These are phyloP conservation scores for Metellina segmentata DNA, from an alignment of 2,888 invertebrate species.

Conservation along the genomic window DNA sequence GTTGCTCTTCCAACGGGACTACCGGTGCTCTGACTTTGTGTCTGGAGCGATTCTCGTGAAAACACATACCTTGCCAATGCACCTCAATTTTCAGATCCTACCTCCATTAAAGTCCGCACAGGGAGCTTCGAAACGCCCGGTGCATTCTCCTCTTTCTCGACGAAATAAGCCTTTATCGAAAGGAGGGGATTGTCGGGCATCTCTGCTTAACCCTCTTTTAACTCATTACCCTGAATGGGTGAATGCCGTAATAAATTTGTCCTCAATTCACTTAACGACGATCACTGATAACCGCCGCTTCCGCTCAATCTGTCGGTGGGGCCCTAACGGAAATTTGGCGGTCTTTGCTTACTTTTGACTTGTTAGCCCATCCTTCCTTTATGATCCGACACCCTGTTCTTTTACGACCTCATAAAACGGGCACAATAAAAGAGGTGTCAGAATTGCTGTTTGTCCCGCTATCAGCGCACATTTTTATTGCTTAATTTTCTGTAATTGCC, in stretches of 20 bases:
- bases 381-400: conserved; percentile 27
- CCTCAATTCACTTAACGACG: neutral
- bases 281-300: conserved; percentile 23
- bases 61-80: no score
- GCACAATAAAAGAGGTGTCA: conserved; percentile 42
- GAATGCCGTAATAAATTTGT: conserved; percentile 14
- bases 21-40: no score
- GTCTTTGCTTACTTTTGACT: conserved; percentile 28
- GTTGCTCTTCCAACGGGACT: no score
- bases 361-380: conserved; percentile 15
- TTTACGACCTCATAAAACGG: conserved; percentile 37
- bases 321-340: conserved; percentile 28
- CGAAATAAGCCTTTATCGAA: neutral
- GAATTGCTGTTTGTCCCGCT: conserved; percentile 7
- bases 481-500: conserved; percentile 43
- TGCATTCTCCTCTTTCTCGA: no score
- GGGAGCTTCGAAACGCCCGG: no score
- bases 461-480: conserved; percentile 32
- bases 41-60: no score
- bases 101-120: no score
- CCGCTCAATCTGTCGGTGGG: conserved; percentile 4
- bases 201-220: neutral
- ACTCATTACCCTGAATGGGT: conserved; percentile 3
- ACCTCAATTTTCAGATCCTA: no score
- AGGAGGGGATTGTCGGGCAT: neutral